phyloP scores from a whole-genome alignment of 1,140 invertebrate genomes.

The Formica exsecta region DNA sequence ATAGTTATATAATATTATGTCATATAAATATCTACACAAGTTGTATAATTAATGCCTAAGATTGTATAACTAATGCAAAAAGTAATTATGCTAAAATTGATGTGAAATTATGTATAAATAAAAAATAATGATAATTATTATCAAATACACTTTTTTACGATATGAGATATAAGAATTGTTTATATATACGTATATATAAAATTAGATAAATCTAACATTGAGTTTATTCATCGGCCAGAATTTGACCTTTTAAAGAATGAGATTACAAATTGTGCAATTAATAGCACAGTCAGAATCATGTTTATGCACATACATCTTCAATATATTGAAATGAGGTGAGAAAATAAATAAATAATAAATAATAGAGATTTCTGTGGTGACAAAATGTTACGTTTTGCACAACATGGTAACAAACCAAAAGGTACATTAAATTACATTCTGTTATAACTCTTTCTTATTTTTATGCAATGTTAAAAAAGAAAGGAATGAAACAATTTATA shows the following conservation, averaged over 20 bases:
- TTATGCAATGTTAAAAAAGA: constrained; percentile 32
- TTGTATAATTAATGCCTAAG: constrained; percentile 9
- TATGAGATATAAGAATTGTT: no score
- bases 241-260: constrained; percentile 62
- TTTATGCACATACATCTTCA: constrained; percentile 60
- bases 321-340: constrained; percentile 48
- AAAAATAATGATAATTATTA: constrained; percentile 41
- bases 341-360: constrained; percentile 85
- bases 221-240: constrained; percentile 53
- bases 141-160: constrained; percentile 30
- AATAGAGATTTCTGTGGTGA: constrained; percentile 77
- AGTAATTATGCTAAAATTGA: constrained; percentile 51
- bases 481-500: constrained; percentile 27
- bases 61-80: constrained; percentile 43
- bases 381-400: constrained; percentile 57
- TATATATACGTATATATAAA: constrained; percentile 13
- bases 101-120: constrained; percentile 56
- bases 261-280: constrained; percentile 62
- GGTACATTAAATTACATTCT: constrained; percentile 45
- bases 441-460: constrained; percentile 43
- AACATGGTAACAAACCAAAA: constrained; percentile 61
- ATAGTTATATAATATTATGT: constrained; percentile 28
- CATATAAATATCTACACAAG: constrained; percentile 40
- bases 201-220: constrained; percentile 57
- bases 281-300: constrained; percentile 62